Conservation (phyloP, 2,888 invertebrate genomes). For the Acrocera orbiculus region DNA sequence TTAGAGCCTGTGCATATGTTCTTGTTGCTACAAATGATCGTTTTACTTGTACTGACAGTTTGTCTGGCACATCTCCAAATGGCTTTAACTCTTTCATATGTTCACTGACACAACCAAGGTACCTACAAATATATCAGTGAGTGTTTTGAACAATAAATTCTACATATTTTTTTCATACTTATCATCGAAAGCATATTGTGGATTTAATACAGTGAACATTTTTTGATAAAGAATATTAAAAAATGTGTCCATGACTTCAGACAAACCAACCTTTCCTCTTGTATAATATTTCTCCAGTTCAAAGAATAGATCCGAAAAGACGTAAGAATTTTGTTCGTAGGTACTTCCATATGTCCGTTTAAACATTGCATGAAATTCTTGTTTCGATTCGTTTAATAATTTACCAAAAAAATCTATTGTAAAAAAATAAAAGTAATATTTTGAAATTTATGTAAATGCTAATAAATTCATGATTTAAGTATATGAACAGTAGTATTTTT, state of each 20-base stretch:
- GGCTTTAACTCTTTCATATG: slow-evolving; percentile 88
- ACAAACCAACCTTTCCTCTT: slow-evolving; percentile 66
- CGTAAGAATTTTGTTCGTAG: slow-evolving; percentile 83
- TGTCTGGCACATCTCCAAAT: slow-evolving; percentile 87
- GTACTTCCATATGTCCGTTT: slow-evolving; percentile 86
- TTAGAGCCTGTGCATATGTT: slow-evolving; percentile 79
- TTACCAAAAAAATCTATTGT: slow-evolving; percentile 84
- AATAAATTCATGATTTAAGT: too few relatives aligned
- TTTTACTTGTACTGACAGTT: slow-evolving; percentile 74
- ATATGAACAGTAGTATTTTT: too few relatives aligned
- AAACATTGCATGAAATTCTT: slow-evolving; percentile 90
- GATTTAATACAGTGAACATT: slow-evolving; percentile 89
- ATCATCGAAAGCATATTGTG: slow-evolving; percentile 79
- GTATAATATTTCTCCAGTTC: slow-evolving; percentile 81
- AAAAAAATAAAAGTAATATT: too few relatives aligned
- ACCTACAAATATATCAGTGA: slow-evolving; percentile 41
- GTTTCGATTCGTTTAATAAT: slow-evolving; percentile 62
- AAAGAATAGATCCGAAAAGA: slow-evolving; percentile 79
- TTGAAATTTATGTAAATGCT: too few relatives aligned
- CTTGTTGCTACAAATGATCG: slow-evolving; percentile 88
- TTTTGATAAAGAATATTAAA: slow-evolving; percentile 84
- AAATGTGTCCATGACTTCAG: slow-evolving; percentile 79
- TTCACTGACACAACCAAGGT: slow-evolving; percentile 71
- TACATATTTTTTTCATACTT: slow-evolving; percentile 34
- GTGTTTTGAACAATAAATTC: background rate